A percentile compares a stretch with the other conserved stretches of the same genome.
phyloP scores from a whole-genome alignment of 2,797 vertebrate genomes.

The Otolemur crassicaudatus region DNA sequence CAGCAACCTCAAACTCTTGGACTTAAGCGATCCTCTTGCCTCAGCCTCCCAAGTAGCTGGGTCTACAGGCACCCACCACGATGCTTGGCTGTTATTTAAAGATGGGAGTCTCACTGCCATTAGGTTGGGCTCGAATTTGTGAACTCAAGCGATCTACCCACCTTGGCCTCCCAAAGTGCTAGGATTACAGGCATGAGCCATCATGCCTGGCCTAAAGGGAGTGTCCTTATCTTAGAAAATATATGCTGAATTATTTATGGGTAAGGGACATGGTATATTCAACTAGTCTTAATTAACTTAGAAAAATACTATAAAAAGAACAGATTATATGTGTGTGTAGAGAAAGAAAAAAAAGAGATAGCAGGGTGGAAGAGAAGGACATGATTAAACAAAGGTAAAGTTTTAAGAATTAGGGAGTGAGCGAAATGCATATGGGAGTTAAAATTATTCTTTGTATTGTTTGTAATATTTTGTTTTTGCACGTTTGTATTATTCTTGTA shows the following conservation, averaged over 20 bases:
- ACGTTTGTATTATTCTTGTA: neutral
- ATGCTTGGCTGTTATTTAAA: too few relatives aligned
- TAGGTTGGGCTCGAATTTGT: too few relatives aligned
- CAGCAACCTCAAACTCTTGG: too few relatives aligned
- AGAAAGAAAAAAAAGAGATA: neutral
- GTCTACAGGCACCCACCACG: too few relatives aligned
- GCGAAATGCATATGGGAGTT: neutral
- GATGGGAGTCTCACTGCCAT: too few relatives aligned
- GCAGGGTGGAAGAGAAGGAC: neutral
- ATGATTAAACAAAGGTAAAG: neutral
- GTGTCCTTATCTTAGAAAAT: slow-evolving; percentile 15
- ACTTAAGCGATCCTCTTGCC: too few relatives aligned
- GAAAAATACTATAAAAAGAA: slow-evolving; percentile 6
- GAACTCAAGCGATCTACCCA: too few relatives aligned
- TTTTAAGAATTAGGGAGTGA: neutral
- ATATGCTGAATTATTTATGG: slow-evolving; percentile 4
- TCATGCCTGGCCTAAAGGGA: neutral
- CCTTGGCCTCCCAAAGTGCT: too few relatives aligned
- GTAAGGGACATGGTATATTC: neutral
- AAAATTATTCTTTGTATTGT: neutral
- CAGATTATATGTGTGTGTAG: neutral
- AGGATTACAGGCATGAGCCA: too few relatives aligned
- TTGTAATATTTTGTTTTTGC: neutral
- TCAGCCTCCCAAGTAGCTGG: too few relatives aligned
- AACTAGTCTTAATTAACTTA: slow-evolving; percentile 3